These are phyloP conservation scores for Iphiclides podalirius DNA, from an alignment of 2,888 invertebrate species.

Conservation along the genomic window DNA sequence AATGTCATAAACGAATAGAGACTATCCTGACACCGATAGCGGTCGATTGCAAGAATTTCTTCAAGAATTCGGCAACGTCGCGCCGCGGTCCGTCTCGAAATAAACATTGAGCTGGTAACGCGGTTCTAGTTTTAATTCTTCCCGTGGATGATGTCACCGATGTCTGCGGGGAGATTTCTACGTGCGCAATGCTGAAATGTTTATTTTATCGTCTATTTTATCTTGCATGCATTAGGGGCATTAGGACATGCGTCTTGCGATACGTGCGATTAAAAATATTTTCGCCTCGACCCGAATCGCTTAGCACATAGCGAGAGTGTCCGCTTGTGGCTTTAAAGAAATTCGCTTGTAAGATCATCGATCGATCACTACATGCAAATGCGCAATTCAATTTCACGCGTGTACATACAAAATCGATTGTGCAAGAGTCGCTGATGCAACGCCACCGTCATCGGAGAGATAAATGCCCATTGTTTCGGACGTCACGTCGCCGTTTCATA, in stretches of 20 bases:
- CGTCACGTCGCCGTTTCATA: not conserved
- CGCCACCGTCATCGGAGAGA: not conserved
- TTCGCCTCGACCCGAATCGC: not conserved
- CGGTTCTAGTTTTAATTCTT: constrained; percentile 17
- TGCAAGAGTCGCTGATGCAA: not conserved
- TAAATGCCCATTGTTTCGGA: constrained; percentile 10
- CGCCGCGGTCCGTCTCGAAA: constrained; percentile 10
- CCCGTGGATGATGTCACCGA: constrained; percentile 18
- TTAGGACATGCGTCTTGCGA: not conserved
- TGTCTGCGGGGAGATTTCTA: constrained; percentile 14
- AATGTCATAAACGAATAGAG: not conserved
- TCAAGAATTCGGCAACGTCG: constrained; percentile 10
- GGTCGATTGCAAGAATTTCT: not conserved
- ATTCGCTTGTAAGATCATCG: not conserved
- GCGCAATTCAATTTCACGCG: not conserved
- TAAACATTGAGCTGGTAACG: constrained; percentile 17
- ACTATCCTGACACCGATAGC: not conserved
- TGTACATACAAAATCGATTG: not conserved
- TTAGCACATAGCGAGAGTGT: no score
- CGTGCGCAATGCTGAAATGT: constrained; percentile 8
- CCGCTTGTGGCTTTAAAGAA: no score
- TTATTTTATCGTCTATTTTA: constrained; percentile 6
- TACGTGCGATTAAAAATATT: not conserved
- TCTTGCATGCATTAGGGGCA: not conserved
- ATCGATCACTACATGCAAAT: not conserved